Evolutionary conservation across 2,113 vertebrate genomes (phyloP).

Genomic region (Stercorarius parasiticus): DNA sequence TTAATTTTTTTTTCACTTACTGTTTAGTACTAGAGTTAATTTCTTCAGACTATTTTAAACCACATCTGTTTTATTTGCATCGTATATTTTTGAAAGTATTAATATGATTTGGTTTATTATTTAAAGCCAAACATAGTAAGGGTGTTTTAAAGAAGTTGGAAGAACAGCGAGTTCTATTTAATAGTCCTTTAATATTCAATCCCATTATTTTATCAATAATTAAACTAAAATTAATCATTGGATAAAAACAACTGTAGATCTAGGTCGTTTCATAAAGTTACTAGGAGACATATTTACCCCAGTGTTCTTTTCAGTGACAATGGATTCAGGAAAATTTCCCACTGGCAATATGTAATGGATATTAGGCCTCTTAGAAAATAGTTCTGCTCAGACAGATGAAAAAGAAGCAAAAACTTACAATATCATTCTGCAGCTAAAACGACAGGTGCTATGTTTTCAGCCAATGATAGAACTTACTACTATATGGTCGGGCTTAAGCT

Average conservation of each 20-base stretch:
- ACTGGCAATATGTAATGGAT: background rate
- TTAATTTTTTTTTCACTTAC: background rate
- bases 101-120: background rate
- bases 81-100: background rate
- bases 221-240: background rate
- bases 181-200: background rate
- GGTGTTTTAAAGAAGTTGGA: background rate
- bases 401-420: background rate
- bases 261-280: background rate
- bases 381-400: background rate
- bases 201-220: background rate
- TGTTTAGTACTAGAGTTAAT: background rate
- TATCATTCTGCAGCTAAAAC: background rate
- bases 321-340: background rate
- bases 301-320: background rate
- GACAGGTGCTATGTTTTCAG: background rate
- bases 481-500: rapidly evolving
- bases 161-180: background rate
- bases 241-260: background rate
- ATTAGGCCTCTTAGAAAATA: background rate
- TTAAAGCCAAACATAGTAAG: background rate
- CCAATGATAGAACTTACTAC: background rate
- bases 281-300: background rate
- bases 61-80: background rate
- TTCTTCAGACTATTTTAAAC: background rate